Percentiles rank a stretch among this genome's conserved stretches.
Evolutionary conservation across 2,797 vertebrate genomes (phyloP).

Genomic region (Echiichthys vipera): DNA sequence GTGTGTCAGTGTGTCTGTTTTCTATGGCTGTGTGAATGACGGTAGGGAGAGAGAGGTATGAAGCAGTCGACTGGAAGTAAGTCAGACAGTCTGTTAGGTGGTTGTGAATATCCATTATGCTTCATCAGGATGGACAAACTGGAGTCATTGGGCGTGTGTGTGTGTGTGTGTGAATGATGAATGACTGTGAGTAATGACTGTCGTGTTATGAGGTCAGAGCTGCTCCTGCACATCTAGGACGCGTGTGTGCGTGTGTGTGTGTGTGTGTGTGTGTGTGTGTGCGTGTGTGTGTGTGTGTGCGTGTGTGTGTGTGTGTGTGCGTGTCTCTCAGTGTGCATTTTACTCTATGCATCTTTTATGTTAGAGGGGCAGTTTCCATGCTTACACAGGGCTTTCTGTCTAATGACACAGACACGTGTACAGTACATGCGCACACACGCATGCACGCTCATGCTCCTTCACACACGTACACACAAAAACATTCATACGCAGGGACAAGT

Average conservation of each 20-base stretch:
- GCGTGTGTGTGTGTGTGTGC: constrained; percentile 19
- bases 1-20: constrained; percentile 17
- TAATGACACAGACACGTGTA: constrained; percentile 39
- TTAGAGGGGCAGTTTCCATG: constrained; percentile 61
- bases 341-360: constrained; percentile 74
- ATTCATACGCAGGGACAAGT: constrained; percentile 62
- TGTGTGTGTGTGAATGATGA: constrained; percentile 59
- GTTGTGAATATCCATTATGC: constrained; percentile 72
- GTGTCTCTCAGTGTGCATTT: constrained; percentile 62
- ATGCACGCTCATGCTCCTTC: constrained; percentile 8
- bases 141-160: constrained; percentile 56
- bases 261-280: constrained; percentile 37
- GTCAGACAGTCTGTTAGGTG: constrained; percentile 78
- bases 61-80: constrained; percentile 66
- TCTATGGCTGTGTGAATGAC: constrained; percentile 5
- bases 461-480: constrained; percentile 34
- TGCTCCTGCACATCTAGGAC: constrained; percentile 48
- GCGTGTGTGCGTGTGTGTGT: constrained; percentile 33
- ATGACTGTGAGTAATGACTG: constrained; percentile 66
- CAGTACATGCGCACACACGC: constrained; percentile 13
- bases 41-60: constrained; percentile 51
- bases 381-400: constrained; percentile 71
- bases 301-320: no score
- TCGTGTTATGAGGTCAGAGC: constrained; percentile 65
- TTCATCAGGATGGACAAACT: constrained; percentile 66